Percentiles rank a stretch among this genome's conserved stretches.
Conservation (phyloP, 2,888 invertebrate species). For the Agriopis leucophaearia region DNA sequence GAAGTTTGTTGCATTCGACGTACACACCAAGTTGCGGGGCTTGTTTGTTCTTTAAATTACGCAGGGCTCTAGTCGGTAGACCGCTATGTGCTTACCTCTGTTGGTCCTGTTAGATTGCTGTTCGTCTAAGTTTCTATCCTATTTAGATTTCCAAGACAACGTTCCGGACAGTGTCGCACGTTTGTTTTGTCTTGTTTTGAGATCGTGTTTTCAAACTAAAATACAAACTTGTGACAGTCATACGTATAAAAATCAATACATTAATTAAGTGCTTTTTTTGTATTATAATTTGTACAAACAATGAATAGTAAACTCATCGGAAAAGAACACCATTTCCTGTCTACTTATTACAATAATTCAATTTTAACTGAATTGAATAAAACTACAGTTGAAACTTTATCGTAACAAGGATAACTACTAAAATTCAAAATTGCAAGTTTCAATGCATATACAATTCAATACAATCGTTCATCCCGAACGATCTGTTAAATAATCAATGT, state of each 20-base stretch:
- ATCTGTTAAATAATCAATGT: conserved; percentile 70
- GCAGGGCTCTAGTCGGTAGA: conserved; percentile 62
- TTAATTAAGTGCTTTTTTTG: no score
- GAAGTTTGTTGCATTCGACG: conserved; percentile 69
- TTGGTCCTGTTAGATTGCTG: conserved; percentile 68
- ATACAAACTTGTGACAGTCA: background rate
- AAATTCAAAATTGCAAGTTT: conserved; percentile 46
- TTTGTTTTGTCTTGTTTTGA: conserved; percentile 21
- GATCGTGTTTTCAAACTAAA: background rate
- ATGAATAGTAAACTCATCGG: background rate
- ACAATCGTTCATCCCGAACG: conserved; percentile 58
- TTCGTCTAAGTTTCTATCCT: conserved; percentile 70
- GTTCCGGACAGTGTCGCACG: conserved; percentile 53
- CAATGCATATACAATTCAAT: conserved; percentile 62
- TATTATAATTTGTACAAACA: background rate
- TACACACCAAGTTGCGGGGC: conserved; percentile 60
- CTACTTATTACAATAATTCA: background rate
- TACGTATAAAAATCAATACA: no score
- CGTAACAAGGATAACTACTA: conserved; percentile 37
- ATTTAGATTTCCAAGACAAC: conserved; percentile 60
- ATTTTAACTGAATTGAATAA: background rate
- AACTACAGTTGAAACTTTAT: background rate
- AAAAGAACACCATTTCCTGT: background rate
- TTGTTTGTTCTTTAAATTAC: conserved; percentile 79
- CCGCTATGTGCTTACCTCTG: conserved; percentile 56